Evolutionary conservation across 2,888 invertebrate species (phyloP), one percentile per base, ranked within the genome.

Genomic region (Rhamnusium bicolor): DNA sequence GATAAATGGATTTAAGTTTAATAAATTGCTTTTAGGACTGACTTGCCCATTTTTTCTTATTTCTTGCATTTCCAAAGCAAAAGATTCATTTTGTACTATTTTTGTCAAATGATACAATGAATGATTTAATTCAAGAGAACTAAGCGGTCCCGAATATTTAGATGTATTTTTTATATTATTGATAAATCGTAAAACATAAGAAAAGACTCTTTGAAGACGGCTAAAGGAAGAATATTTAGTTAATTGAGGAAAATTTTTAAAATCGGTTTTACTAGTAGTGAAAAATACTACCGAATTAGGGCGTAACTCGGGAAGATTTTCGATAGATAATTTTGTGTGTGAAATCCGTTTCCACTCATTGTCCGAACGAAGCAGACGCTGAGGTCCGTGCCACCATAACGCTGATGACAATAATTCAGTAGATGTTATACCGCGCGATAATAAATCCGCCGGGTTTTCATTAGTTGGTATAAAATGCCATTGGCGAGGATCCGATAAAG

Each of bases 361-460:
- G 27, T 51, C 66, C 12, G 24, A 21, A 18, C 1, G 40, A 49
- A 24, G 8, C 7, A 72, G 66, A 60, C 68, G 69, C 21, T 19
- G 14, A 27, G 76, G 72, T 7, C 76, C 76, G 27, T 73, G 46
- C 72, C 76, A 76, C 74, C 74, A 79, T 19, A 76, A n/a, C 0
- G 3, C 7, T 29, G 58, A 27, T 16, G 29, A 40, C n/a, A 53
- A 19, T 21, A 74, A 54, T 7, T 65, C 24, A 18, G n/a, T 27
- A 10, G 60, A 21, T 10, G 46, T 1, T 40, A 69, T 66, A 6
- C 73, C 76, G 5, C 72, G 40, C 7, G 72, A 73, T 14, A 77
- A 8, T 4, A 78, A 14, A 61, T 79, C 78, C 8, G 74, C 77
- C 12, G 76, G 73, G 63, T 80, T 80, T 8, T 71, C 71, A 14